These are phyloP conservation scores for Sarcophaga peregrina DNA, from an alignment of 1,140 invertebrate species.

Conservation along the genomic window DNA sequence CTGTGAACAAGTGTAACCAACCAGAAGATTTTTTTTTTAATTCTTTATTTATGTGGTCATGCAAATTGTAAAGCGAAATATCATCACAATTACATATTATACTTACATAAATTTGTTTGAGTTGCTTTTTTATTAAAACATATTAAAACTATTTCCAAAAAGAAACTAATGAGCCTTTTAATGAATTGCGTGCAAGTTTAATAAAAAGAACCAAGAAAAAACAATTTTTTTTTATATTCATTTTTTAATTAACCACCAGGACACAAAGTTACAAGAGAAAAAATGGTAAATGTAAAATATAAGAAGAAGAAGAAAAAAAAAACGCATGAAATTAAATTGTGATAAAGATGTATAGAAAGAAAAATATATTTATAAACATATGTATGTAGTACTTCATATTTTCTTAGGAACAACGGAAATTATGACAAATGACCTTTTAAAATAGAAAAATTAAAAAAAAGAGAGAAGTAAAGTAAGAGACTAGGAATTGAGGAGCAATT, in stretches of 20 bases:
- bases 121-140: background rate
- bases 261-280: background rate
- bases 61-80: constrained; percentile 1
- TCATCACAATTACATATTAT: background rate
- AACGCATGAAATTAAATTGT: too few species aligned
- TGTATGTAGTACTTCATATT: too few species aligned
- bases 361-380: background rate
- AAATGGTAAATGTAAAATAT: background rate
- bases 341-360: background rate
- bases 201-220: background rate
- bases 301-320: background rate
- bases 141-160: background rate
- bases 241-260: constrained; percentile 1
- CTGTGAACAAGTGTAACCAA: background rate
- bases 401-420: background rate
- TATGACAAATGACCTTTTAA: constrained; percentile 16
- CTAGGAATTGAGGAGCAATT: background rate
- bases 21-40: constrained; percentile 7
- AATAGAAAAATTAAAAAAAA: background rate
- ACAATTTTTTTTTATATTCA: background rate
- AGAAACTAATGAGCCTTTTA: background rate
- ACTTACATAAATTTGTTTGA: constrained; percentile 9
- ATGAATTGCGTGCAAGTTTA: constrained; percentile 17
- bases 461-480: background rate
- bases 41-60: background rate